Percentiles rank a stretch among this genome's conserved stretches.
phyloP scores from a whole-genome alignment of 1,140 invertebrate species.

The Drosophila nigrodunni region DNA sequence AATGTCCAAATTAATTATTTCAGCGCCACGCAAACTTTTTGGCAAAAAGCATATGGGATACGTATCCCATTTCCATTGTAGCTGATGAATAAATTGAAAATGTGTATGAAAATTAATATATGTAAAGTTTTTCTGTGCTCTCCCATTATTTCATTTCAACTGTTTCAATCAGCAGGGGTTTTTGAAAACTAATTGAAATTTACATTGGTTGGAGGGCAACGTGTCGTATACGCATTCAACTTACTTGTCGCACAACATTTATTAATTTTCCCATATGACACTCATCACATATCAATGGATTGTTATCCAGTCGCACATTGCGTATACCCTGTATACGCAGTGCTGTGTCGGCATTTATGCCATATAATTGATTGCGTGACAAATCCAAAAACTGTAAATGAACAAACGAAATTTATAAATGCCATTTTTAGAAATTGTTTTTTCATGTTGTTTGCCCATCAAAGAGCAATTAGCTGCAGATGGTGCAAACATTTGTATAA shows the following conservation, averaged over 20 bases:
- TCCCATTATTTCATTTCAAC: background rate
- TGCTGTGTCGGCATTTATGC: slow-evolving; percentile 86
- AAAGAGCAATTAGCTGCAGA: slow-evolving; percentile 67
- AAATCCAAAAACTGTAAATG: slow-evolving; percentile 86
- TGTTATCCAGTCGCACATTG: slow-evolving; percentile 86
- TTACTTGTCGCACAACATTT: slow-evolving; percentile 82
- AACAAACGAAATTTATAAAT: slow-evolving; percentile 35
- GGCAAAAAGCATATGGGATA: slow-evolving; percentile 84
- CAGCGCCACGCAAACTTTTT: slow-evolving; percentile 76
- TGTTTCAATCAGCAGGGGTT: slow-evolving; percentile 52
- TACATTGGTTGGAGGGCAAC: background rate
- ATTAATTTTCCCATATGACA: slow-evolving; percentile 86
- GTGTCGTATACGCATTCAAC: slow-evolving; percentile 48
- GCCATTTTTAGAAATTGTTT: slow-evolving; percentile 28
- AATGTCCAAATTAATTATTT: slow-evolving; percentile 82
- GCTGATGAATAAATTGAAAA: slow-evolving; percentile 52
- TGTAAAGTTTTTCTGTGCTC: slow-evolving; percentile 4
- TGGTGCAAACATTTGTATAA: slow-evolving; percentile 26
- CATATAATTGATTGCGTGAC: slow-evolving; percentile 87
- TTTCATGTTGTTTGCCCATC: slow-evolving; percentile 39
- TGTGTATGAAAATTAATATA: background rate
- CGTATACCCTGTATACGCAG: slow-evolving; percentile 84
- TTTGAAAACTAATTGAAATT: slow-evolving; percentile 68
- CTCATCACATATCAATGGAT: slow-evolving; percentile 89
- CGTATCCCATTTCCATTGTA: slow-evolving; percentile 82